Evolutionary conservation across 92 coral and sea anemone genomes (phyloP), one percentile per base, ranked within the genome.

Genomic region (Ricordea florida): DNA sequence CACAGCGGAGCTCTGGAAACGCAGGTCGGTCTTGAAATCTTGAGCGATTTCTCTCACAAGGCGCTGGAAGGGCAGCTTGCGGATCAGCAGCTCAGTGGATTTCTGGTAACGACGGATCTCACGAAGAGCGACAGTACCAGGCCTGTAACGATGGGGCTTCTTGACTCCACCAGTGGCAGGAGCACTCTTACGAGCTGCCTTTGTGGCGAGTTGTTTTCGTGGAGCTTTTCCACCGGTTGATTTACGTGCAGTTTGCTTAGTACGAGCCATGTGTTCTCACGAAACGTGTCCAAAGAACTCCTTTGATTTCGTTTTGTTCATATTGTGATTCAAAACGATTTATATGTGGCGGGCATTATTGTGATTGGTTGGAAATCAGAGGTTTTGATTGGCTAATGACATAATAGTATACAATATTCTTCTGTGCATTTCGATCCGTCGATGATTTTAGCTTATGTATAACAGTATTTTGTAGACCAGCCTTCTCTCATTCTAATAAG

Each of bases 241-340:
- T 84, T 93, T 93, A 43, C 98, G 96, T 20, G 98, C 98, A 18
- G 98, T 93, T 84, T 93, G 98, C 83, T 93, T 93, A 0, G 98
- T 93, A 87, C 98, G 98, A 25, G 98, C 98, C 98, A 93, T 93
- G n/a, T n/a, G n/a, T n/a, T n/a, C n/a, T n/a, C n/a, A n/a, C n/a
- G n/a, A n/a, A n/a, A n/a, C n/a, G n/a, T n/a, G n/a, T n/a, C n/a
- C n/a, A n/a, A n/a, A n/a, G n/a, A n/a, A n/a, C n/a, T n/a, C n/a
- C n/a, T n/a, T n/a, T n/a, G n/a, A n/a, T n/a, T n/a, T n/a, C n/a
- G n/a, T n/a, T n/a, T n/a, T n/a, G n/a, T n/a, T n/a, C n/a, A n/a
- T n/a, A n/a, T n/a, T n/a, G n/a, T n/a, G n/a, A n/a, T n/a, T n/a
- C n/a, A n/a, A n/a, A n/a, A n/a, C n/a, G n/a, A n/a, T n/a, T n/a